Percentiles rank a stretch among this genome's conserved stretches.
Conservation (phyloP, 2,888 invertebrate genomes). For the Euproctis similis region DNA sequence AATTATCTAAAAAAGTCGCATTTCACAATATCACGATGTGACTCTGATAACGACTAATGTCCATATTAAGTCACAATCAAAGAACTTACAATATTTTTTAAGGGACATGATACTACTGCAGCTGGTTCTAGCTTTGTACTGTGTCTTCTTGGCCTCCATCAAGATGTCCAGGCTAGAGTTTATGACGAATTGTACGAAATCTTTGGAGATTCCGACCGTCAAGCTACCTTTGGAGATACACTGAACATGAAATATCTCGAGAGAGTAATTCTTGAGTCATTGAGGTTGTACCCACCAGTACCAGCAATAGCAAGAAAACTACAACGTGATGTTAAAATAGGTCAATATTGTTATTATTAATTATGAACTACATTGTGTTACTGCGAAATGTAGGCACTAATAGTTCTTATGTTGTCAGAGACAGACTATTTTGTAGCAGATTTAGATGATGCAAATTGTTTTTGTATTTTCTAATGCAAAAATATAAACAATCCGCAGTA, state of each 20-base stretch:
- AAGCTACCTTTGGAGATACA: conserved; percentile 85
- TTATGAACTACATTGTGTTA: too few species aligned
- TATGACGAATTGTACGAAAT: conserved; percentile 84
- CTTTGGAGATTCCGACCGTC: conserved; percentile 86
- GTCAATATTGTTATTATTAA: too few species aligned
- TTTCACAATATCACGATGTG: too few species aligned
- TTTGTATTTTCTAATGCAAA: too few species aligned
- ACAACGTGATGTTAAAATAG: conserved; percentile 81
- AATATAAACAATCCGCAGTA: too few species aligned
- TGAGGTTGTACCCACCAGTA: conserved; percentile 88
- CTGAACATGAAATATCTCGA: conserved; percentile 88
- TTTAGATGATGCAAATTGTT: too few species aligned
- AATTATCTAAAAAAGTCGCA: too few species aligned
- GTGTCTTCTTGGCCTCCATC: conserved; percentile 87
- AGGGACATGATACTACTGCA: conserved; percentile 72
- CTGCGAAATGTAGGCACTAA: too few species aligned
- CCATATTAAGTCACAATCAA: too few species aligned
- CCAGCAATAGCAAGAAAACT: conserved; percentile 83
- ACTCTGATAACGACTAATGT: too few species aligned
- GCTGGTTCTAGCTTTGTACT: conserved; percentile 92
- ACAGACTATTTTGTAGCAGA: too few species aligned
- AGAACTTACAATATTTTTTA: not conserved
- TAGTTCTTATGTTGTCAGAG: too few species aligned
- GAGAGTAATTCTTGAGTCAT: conserved; percentile 84
- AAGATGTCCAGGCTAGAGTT: conserved; percentile 85